Conservation (phyloP, 1,140 invertebrate species). For the Platyscapa corneri region DNA sequence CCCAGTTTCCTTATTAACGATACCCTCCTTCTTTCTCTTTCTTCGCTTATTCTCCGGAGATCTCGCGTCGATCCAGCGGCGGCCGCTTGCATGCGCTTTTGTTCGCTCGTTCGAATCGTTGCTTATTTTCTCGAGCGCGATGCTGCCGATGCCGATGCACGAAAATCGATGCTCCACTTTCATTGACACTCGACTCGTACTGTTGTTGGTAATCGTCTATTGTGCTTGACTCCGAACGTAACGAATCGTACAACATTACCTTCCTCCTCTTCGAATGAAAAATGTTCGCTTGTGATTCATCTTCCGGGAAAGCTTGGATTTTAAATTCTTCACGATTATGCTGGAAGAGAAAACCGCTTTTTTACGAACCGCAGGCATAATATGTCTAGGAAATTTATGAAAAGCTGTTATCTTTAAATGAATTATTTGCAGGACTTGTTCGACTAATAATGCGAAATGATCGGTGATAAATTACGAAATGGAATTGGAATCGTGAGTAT, state of each 20-base stretch:
- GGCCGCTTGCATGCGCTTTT: too few relatives aligned
- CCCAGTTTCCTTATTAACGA: constrained; percentile 62
- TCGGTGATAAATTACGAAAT: too few relatives aligned
- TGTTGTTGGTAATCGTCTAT: not conserved
- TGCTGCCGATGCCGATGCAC: not conserved
- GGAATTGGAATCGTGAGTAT: too few relatives aligned
- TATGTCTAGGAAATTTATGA: too few relatives aligned
- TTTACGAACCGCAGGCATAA: too few relatives aligned
- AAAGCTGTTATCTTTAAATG: too few relatives aligned
- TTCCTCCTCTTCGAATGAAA: not conserved
- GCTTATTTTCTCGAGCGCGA: not conserved
- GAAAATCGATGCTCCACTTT: constrained; percentile 7
- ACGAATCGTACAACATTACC: not conserved
- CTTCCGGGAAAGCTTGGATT: too few relatives aligned
- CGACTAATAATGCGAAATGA: too few relatives aligned
- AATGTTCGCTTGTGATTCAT: not conserved
- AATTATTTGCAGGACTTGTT: too few relatives aligned
- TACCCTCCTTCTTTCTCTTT: constrained; percentile 48
- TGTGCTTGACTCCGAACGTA: not conserved
- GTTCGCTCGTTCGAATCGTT: not conserved
- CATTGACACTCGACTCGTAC: not conserved
- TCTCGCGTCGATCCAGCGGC: not conserved
- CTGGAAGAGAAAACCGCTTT: too few relatives aligned
- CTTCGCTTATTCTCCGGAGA: not conserved
- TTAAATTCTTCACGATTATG: too few relatives aligned